phyloP scores from a whole-genome alignment of 2,113 vertebrate genomes.

The Henicopernis longicauda region DNA sequence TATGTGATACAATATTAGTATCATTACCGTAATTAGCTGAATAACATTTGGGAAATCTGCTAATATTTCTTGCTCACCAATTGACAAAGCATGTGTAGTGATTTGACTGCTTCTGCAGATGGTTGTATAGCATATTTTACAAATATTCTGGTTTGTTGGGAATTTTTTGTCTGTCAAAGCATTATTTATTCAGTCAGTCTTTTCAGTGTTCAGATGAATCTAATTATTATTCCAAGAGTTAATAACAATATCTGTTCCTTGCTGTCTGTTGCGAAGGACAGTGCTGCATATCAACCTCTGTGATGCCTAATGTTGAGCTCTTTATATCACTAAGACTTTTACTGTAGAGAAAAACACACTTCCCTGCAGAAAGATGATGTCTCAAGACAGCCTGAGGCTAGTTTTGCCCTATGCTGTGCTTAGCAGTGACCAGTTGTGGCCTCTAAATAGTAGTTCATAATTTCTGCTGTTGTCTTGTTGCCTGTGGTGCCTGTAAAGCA shows the following conservation, averaged over 20 bases:
- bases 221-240: background rate
- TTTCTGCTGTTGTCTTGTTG: background rate
- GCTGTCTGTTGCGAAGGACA: background rate
- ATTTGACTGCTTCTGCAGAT: background rate
- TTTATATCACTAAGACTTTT: background rate
- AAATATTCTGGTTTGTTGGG: background rate
- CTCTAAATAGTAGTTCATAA: background rate
- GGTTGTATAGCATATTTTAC: background rate
- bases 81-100: background rate
- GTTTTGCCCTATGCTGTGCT: background rate
- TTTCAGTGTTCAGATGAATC: background rate
- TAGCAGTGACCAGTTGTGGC: background rate
- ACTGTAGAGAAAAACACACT: background rate
- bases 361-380: background rate
- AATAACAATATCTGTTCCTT: background rate
- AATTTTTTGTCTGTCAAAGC: background rate
- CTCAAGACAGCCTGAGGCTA: background rate
- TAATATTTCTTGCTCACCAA: background rate
- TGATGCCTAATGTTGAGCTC: background rate
- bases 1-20: background rate
- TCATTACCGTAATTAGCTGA: background rate
- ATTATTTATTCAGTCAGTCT: background rate
- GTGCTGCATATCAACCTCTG: background rate
- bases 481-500: background rate
- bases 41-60: background rate